Evolutionary conservation across 2,113 vertebrate genomes (phyloP), one percentile per base, ranked within the genome.

Genomic region (Myiagra hebetior): DNA sequence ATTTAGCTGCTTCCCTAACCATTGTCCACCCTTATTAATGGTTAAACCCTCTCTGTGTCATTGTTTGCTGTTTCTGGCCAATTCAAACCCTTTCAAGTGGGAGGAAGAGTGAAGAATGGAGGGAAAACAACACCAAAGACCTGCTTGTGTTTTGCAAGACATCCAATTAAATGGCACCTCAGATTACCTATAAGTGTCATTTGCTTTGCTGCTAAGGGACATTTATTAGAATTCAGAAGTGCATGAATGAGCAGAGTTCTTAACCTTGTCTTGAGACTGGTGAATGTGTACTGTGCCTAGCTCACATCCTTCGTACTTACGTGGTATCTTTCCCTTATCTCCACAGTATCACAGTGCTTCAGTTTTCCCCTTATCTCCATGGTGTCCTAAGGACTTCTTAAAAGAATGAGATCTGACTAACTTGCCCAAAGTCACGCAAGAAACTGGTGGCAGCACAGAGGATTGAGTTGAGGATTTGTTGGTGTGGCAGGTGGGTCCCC

Each of bases 1-100:
- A 41, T 35, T 78, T 87, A 78, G 57, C 85, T 87, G 35, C 68
- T 52, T 90, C 37, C 77, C 57, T 95, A 94, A 95, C 90, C 53
- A 73, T 49, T 94, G 76, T 87, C 82, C 50, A 30, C 28, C 39
- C 56, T 88, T 57, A 84, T 94, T 95, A 95, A 97, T 95, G 79
- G 85, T 95, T 96, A 94, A 96, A 75, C 73, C 16, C 12, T 39
- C 31, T 37, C 60, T 55, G 16, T 74, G 72, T 72, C 55, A 63
- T 76, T 69, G 19, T 56, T 90, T 93, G 56, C 50, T 79, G 17
- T 88, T 95, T 82, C 57, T 85, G 70, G 33, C 24, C 60, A 85
- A 28, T 90, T 93, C 60, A 80, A 57, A 37, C 37, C 63, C 35
- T 78, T 74, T 80, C 18, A 83, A 67, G 31, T 68, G 41, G 68